Conservation (phyloP, 2,113 vertebrate genomes). For the Indicator indicator region DNA sequence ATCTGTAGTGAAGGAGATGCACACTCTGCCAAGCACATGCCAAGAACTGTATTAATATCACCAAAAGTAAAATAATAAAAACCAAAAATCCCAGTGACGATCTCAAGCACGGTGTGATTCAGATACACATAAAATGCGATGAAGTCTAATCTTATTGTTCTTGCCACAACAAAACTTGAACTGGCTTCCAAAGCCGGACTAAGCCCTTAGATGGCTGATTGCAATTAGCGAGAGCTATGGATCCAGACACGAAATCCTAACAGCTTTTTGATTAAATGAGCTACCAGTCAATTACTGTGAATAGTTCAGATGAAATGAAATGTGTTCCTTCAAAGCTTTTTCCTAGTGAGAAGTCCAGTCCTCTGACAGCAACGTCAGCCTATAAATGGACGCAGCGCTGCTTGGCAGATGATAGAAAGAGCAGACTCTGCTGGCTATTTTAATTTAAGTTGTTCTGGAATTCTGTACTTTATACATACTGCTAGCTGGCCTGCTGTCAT, state of each 20-base stretch:
- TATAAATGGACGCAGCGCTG: neutral
- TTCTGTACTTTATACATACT: neutral
- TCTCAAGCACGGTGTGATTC: neutral
- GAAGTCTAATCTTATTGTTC: neutral
- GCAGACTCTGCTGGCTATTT: neutral
- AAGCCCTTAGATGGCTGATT: neutral
- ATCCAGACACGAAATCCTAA: neutral
- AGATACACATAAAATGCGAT: neutral
- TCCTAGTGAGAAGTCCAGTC: neutral
- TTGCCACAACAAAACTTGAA: neutral
- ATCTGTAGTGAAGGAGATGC: fast-evolving
- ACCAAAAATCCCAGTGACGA: neutral
- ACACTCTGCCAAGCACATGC: neutral
- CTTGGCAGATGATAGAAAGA: neutral
- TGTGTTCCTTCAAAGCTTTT: neutral
- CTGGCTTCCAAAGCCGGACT: neutral
- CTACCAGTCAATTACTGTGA: neutral
- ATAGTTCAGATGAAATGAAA: neutral
- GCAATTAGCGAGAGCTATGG: neutral
- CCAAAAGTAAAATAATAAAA: neutral
- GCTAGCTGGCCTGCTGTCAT: neutral
- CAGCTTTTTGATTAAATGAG: neutral
- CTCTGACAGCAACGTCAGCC: neutral
- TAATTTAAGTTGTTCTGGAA: neutral
- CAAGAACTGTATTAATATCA: neutral